Conservation (phyloP, 2,113 vertebrate species). For the Sinocyclocheilus anshuiensis region DNA sequence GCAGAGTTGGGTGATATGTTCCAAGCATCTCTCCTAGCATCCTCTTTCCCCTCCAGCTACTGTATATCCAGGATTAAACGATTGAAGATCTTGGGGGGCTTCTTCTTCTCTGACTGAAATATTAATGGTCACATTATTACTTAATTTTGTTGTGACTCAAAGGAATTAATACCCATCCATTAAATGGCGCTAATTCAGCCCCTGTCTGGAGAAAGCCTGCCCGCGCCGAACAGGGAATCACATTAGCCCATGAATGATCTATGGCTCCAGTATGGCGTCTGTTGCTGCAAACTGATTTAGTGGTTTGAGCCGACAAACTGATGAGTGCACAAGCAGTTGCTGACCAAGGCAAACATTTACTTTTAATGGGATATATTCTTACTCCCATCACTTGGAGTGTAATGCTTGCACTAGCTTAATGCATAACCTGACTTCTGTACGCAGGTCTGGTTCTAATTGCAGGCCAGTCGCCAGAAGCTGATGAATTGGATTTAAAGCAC, state of each 20-base stretch:
- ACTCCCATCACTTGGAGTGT: slow-evolving; percentile 14
- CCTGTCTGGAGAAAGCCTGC: slow-evolving; percentile 59
- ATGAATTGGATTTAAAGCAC: slow-evolving; percentile 67
- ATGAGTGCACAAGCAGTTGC: slow-evolving; percentile 53
- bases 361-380: slow-evolving; percentile 66
- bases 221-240: slow-evolving; percentile 64
- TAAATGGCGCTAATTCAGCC: slow-evolving; percentile 71
- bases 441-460: slow-evolving; percentile 41
- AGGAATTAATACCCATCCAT: slow-evolving; percentile 76
- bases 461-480: slow-evolving; percentile 49
- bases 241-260: slow-evolving; percentile 73
- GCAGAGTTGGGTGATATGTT: not conserved
- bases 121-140: slow-evolving; percentile 76
- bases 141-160: slow-evolving; percentile 78
- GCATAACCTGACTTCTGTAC: not conserved
- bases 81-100: slow-evolving; percentile 40
- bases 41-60: not conserved
- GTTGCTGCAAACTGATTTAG: slow-evolving; percentile 70
- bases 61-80: slow-evolving; percentile 34
- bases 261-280: slow-evolving; percentile 60
- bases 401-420: slow-evolving; percentile 18
- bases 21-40: not conserved
- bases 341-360: slow-evolving; percentile 59
- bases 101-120: slow-evolving; percentile 67
- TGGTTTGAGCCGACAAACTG: slow-evolving; percentile 65